Evolutionary conservation across 2,797 vertebrate genomes (phyloP).

Genomic region (Propithecus perrieri): DNA sequence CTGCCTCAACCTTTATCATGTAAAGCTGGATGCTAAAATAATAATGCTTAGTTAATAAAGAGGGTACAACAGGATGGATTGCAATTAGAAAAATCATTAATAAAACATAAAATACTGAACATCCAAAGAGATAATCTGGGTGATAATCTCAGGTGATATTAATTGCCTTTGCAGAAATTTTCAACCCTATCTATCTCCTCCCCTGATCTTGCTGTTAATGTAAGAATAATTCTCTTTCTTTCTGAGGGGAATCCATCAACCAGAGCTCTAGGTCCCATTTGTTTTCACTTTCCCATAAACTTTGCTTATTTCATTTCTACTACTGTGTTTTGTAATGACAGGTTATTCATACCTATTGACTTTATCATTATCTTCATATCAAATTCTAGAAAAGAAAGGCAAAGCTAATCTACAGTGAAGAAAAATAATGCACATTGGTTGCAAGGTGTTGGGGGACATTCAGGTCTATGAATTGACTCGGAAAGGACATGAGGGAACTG

Average conservation of each 20-base stretch:
- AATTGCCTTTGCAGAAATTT: not conserved
- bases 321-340: not conserved
- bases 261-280: not conserved
- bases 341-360: not conserved
- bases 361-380: not conserved
- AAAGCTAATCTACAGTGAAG: not conserved
- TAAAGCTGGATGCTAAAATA: not conserved
- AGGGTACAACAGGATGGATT: not conserved
- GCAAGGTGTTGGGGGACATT: accelerated
- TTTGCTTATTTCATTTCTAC: not conserved
- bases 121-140: not conserved
- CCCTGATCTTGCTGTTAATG: not conserved
- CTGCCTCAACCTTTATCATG: not conserved
- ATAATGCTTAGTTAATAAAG: not conserved
- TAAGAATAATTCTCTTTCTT: not conserved
- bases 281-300: not conserved
- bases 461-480: not conserved
- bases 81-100: not conserved
- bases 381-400: not conserved
- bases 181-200: not conserved
- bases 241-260: not conserved
- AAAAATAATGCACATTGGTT: not conserved
- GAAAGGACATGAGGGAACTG: not conserved
- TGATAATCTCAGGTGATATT: not conserved
- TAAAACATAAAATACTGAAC: not conserved